Conservation (phyloP, 2,797 vertebrate genomes). For the Erethizon dorsatum region DNA sequence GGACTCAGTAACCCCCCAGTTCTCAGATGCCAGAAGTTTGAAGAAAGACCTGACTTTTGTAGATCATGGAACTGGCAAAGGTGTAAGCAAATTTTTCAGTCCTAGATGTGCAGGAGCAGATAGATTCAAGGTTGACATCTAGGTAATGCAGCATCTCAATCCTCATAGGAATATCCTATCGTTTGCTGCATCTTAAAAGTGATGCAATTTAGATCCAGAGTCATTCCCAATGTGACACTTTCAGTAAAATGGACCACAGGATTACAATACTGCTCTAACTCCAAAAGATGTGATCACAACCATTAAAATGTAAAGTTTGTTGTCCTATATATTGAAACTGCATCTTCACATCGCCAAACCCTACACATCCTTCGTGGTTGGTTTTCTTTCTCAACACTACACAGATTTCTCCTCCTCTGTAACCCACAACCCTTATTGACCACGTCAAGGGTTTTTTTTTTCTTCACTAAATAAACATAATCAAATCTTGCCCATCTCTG, state of each 20-base stretch:
- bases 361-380: background rate
- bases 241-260: background rate
- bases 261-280: background rate
- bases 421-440: background rate
- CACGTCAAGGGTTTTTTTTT: background rate
- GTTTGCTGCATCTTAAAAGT: background rate
- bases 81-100: background rate
- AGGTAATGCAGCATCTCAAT: background rate
- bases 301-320: background rate
- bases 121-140: background rate
- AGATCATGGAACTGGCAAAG: background rate
- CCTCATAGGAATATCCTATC: background rate
- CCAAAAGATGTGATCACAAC: background rate
- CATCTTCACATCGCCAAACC: background rate
- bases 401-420: background rate
- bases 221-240: background rate
- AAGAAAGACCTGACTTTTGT: background rate
- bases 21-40: background rate
- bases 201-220: background rate
- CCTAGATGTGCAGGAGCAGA: background rate
- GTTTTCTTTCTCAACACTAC: background rate
- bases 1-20: background rate
- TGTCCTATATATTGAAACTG: background rate
- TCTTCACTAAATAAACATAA: background rate
- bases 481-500: background rate